These are phyloP conservation scores for Phocoena sinus DNA, from an alignment of 2,113 vertebrate species.

Conservation along the genomic window DNA sequence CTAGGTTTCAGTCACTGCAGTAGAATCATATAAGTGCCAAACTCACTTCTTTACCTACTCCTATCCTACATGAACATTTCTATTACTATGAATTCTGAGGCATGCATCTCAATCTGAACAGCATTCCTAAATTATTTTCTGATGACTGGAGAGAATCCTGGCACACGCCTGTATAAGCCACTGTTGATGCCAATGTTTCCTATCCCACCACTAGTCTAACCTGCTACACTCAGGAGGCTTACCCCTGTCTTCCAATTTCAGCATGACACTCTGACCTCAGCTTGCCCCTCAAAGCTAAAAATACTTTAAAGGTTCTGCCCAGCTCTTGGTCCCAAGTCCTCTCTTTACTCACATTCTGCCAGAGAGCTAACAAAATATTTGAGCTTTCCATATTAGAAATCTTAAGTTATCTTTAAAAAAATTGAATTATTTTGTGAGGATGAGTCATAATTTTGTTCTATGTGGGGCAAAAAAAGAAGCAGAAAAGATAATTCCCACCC, in stretches of 20 bases:
- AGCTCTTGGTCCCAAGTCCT: background rate
- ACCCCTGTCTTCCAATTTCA: background rate
- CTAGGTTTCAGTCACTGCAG: background rate
- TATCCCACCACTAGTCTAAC: background rate
- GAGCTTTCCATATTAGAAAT: background rate
- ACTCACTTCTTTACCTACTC: background rate
- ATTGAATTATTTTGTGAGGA: background rate
- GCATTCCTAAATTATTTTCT: background rate
- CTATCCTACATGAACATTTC: background rate
- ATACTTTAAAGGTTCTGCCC: background rate
- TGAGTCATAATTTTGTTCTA: constrained; percentile 5
- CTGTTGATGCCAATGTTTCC: background rate
- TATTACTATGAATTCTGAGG: background rate
- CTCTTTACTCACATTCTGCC: background rate
- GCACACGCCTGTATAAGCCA: background rate
- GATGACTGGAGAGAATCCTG: background rate
- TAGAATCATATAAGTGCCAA: background rate
- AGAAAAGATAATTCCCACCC: constrained; percentile 1
- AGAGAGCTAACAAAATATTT: background rate
- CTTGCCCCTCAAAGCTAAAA: background rate
- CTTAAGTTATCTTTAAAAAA: background rate
- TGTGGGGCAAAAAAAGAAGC: background rate
- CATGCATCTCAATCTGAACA: background rate
- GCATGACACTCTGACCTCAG: background rate
- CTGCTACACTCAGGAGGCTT: background rate